These are phyloP conservation scores for Ophioninae sp. DNA, from an alignment of 2,888 invertebrate genomes.

Conservation along the genomic window DNA sequence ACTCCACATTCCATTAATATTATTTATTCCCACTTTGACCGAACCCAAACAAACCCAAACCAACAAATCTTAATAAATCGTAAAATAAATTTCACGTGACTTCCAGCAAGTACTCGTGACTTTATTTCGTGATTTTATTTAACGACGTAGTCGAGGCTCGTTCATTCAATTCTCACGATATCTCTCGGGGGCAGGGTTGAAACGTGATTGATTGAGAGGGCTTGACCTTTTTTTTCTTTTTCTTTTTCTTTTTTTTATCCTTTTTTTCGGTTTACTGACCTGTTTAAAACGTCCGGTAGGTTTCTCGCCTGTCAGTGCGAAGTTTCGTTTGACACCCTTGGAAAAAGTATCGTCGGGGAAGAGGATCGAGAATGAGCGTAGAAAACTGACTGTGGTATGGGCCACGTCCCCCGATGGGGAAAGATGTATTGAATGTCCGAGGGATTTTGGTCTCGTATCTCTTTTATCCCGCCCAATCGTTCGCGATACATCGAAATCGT, in stretches of 20 bases:
- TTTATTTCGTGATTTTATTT: neutral
- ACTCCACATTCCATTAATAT: too few species aligned
- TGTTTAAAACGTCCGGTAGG: neutral
- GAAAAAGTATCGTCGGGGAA: conserved; percentile 45
- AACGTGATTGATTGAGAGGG: neutral
- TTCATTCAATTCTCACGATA: neutral
- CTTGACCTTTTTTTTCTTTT: neutral
- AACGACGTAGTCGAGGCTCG: neutral
- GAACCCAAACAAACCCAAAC: too few species aligned
- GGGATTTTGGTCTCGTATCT: conserved; percentile 71
- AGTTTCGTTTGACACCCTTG: conserved; percentile 37
- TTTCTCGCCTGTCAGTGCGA: conserved; percentile 10
- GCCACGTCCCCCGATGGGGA: conserved; percentile 60
- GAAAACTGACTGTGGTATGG: conserved; percentile 3
- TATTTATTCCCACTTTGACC: too few species aligned
- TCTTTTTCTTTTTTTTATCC: neutral
- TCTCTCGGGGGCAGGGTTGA: neutral
- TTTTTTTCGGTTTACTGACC: neutral
- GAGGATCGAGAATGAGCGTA: conserved; percentile 46
- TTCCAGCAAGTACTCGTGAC: too few species aligned
- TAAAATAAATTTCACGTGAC: neutral
- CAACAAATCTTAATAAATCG: too few species aligned
- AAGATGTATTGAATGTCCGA: conserved; percentile 72
- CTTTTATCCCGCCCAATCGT: conserved; percentile 80
- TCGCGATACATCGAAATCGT: conserved; percentile 76